Percentiles rank a stretch among this genome's conserved stretches.
phyloP scores from a whole-genome alignment of 92 coral and sea anemone genomes.

The Montipora capitata region DNA sequence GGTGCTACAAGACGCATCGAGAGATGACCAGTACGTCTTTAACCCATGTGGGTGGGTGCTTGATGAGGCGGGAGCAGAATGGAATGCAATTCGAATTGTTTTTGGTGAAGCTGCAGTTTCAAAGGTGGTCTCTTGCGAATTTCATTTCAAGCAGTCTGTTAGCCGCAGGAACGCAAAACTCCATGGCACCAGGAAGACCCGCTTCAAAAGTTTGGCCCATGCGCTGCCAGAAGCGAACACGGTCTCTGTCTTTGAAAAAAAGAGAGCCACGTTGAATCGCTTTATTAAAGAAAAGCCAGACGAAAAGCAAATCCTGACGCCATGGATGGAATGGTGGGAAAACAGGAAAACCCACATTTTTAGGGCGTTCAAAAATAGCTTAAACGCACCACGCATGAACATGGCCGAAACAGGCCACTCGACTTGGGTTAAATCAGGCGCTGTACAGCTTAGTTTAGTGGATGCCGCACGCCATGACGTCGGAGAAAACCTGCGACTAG shows the following conservation, averaged over 20 bases:
- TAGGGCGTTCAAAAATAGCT: constrained; percentile 40
- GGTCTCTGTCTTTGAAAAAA: constrained; percentile 54
- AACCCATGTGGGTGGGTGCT: constrained; percentile 67
- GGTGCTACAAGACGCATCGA: constrained; percentile 62
- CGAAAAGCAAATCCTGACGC: constrained; percentile 10
- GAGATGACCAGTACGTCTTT: constrained; percentile 44
- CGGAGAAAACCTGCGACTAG: too few species aligned
- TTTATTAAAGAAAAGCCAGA: constrained; percentile 41
- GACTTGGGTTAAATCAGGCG: too few species aligned
- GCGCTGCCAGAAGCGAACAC: constrained; percentile 63
- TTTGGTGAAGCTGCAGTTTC: constrained; percentile 52
- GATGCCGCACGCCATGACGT: too few species aligned
- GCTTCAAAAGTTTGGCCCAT: constrained; percentile 31
- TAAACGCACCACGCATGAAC: constrained; percentile 40
- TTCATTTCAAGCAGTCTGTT: constrained; percentile 71
- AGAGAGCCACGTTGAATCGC: too few species aligned
- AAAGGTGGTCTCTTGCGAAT: constrained; percentile 59
- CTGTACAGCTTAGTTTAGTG: too few species aligned
- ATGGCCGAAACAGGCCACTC: constrained; percentile 71
- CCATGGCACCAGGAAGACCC: constrained; percentile 13
- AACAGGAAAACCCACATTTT: constrained; percentile 63
- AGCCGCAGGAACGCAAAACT: too few species aligned
- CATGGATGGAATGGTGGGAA: constrained; percentile 71
- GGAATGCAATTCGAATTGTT: constrained; percentile 60
- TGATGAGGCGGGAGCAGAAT: constrained; percentile 76